phyloP scores from a whole-genome alignment of 1,140 invertebrate genomes.

The Whitmania pigra region DNA sequence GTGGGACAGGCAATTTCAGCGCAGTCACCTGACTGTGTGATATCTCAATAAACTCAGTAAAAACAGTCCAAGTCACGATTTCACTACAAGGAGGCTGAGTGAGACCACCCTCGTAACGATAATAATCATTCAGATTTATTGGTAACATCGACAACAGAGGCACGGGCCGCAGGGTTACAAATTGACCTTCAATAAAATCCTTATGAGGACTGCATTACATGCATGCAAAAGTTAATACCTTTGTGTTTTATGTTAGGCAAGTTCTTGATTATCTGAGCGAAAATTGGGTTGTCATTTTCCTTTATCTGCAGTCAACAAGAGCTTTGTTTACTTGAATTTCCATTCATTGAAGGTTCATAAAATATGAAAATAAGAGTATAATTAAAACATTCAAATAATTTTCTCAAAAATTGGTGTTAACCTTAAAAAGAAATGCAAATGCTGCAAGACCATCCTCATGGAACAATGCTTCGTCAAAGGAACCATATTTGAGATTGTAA shows the following conservation, averaged over 20 bases:
- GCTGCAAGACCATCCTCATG: constrained; percentile 14
- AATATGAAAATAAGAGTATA: not conserved
- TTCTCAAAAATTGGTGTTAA: not conserved
- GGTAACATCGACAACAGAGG: constrained; percentile 15
- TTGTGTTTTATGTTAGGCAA: constrained; percentile 8
- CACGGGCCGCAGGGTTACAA: constrained; percentile 11
- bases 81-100: constrained; percentile 63
- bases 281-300: constrained; percentile 15
- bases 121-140: constrained; percentile 36
- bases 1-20: not conserved
- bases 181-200: not conserved
- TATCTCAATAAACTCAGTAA: constrained; percentile 32
- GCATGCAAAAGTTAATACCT: not conserved
- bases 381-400: constrained; percentile 1
- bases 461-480: constrained; percentile 18
- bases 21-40: constrained; percentile 9
- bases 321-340: no score
- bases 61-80: constrained; percentile 59
- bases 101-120: constrained; percentile 58
- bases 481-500: constrained; percentile 19
- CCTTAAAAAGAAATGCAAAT: constrained; percentile 18
- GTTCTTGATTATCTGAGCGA: constrained; percentile 11
- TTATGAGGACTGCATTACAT: no score
- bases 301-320: not conserved
- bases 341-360: not conserved